Conservation (phyloP, 2,113 vertebrate genomes). For the Polypterus bichir region DNA sequence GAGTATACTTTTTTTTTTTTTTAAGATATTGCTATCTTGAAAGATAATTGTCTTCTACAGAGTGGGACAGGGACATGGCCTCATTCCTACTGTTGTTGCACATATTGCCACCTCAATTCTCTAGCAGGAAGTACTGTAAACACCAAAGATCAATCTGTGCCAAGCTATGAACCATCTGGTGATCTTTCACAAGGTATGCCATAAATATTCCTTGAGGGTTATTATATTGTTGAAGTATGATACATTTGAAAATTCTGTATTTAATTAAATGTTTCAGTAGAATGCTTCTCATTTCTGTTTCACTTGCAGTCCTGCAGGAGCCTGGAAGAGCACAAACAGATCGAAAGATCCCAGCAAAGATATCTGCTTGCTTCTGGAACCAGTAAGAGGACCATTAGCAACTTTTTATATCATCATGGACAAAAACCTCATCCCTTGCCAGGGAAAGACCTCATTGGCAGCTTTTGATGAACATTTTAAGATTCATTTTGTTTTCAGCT, state of each 20-base stretch:
- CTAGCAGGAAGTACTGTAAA: constrained; percentile 5
- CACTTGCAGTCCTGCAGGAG: constrained; percentile 11
- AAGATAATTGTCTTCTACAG: too few species aligned
- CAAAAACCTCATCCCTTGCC: not conserved
- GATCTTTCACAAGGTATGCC: constrained; percentile 5
- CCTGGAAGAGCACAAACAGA: constrained; percentile 6
- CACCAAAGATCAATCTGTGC: constrained; percentile 7
- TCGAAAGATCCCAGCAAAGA: constrained; percentile 4
- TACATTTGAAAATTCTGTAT: too few species aligned
- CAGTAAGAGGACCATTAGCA: not conserved
- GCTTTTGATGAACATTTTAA: not conserved
- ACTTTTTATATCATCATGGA: not conserved
- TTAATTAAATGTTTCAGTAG: not conserved
- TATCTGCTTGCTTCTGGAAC: constrained; percentile 3
- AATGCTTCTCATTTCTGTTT: not conserved
- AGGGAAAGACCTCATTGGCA: not conserved
- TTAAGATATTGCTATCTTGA: too few species aligned
- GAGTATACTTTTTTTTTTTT: too few species aligned
- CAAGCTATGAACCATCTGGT: constrained; percentile 1
- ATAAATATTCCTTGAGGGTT: not conserved
- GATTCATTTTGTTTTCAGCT: not conserved
- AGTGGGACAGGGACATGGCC: too few species aligned
- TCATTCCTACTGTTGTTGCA: not conserved
- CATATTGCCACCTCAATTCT: constrained; percentile 11
- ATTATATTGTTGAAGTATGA: not conserved